Conservation (phyloP, 2,797 vertebrate species). For the Rhodeus uyekii region DNA sequence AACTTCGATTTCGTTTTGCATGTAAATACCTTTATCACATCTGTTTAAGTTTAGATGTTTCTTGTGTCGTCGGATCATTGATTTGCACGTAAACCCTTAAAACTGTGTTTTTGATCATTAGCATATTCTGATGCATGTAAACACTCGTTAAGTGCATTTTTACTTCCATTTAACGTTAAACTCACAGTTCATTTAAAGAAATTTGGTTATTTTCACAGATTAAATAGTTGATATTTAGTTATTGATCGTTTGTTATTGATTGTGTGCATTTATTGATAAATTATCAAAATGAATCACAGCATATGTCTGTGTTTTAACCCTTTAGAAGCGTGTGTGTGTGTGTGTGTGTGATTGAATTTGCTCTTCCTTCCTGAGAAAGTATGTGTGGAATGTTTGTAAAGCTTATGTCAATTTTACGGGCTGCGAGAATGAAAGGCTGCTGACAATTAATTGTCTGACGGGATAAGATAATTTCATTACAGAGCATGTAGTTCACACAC, state of each 20-base stretch:
- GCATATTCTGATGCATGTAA: neutral
- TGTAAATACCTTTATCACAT: neutral
- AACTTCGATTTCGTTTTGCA: neutral
- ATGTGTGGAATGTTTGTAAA: constrained; percentile 82
- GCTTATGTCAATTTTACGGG: constrained; percentile 72
- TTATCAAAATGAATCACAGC: neutral
- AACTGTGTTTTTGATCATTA: neutral
- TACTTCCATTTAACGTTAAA: neutral
- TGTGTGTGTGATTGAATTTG: constrained; percentile 13
- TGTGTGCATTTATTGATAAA: neutral
- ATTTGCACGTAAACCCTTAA: neutral
- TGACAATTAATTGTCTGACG: constrained; percentile 76
- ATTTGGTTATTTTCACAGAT: neutral
- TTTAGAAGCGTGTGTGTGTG: neutral
- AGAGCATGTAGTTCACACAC: constrained; percentile 32
- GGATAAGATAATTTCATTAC: constrained; percentile 55
- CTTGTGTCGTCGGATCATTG: neutral
- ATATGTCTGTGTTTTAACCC: neutral
- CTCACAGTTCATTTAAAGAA: neutral
- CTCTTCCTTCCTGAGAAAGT: constrained; percentile 73
- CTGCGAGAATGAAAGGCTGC: constrained; percentile 35
- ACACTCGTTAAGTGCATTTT: constrained; percentile 1
- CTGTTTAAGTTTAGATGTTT: neutral
- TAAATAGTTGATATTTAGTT: neutral
- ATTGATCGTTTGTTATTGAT: neutral